phyloP scores from a whole-genome alignment of 2,113 vertebrate species.

The Cynopterus brachyotis region DNA sequence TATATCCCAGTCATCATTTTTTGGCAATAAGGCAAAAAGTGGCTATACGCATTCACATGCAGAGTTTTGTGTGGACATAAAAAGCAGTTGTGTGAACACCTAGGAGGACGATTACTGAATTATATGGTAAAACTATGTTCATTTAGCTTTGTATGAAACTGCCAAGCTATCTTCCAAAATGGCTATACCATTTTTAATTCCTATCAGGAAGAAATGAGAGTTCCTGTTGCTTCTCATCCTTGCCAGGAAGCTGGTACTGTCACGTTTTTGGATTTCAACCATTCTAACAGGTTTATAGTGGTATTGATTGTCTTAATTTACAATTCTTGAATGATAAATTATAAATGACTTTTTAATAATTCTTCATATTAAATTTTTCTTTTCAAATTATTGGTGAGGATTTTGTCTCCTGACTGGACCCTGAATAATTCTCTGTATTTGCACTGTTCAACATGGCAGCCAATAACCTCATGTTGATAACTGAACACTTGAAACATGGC shows the following conservation, averaged over 20 bases:
- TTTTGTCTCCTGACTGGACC: background rate
- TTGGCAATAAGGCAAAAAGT: background rate
- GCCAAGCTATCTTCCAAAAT: background rate
- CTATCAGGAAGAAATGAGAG: background rate
- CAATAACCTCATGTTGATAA: background rate
- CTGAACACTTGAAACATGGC: background rate
- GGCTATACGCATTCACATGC: background rate
- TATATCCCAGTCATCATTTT: background rate
- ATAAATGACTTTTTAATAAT: background rate
- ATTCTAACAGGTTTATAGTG: background rate
- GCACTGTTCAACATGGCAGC: background rate
- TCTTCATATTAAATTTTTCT: background rate
- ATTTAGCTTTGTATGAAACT: background rate
- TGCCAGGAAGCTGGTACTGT: background rate
- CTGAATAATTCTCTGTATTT: background rate
- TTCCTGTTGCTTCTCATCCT: background rate
- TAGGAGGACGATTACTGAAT: background rate
- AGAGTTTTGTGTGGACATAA: background rate
- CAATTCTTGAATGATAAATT: background rate
- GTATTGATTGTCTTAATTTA: background rate
- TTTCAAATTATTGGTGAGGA: background rate
- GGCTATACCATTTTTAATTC: background rate
- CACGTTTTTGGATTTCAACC: background rate
- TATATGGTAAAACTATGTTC: background rate
- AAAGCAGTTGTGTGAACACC: background rate